A percentile compares a stretch with the other conserved stretches of the same genome.
phyloP scores from a whole-genome alignment of 2,888 invertebrate species.

The Diogma glabrata region DNA sequence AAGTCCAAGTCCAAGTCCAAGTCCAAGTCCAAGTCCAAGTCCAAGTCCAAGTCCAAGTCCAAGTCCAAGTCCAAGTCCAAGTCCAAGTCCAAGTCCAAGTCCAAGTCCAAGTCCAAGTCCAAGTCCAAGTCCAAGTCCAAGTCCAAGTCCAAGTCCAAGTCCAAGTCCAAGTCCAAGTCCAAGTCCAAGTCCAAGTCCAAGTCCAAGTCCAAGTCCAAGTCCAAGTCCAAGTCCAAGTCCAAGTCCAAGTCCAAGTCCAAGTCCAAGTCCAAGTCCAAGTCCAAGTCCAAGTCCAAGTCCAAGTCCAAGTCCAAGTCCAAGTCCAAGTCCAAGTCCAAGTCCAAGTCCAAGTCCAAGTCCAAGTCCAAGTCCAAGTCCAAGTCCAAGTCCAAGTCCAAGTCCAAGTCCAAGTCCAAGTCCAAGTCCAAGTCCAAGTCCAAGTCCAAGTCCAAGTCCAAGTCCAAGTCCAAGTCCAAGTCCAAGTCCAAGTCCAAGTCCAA shows the following conservation, averaged over 20 bases:
- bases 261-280: slow-evolving; percentile 12
- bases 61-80: slow-evolving; percentile 12
- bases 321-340: slow-evolving; percentile 12
- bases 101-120: slow-evolving; percentile 11
- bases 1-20: slow-evolving; percentile 13
- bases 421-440: slow-evolving; percentile 6
- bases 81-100: slow-evolving; percentile 12
- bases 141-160: slow-evolving; percentile 12
- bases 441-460: slow-evolving; percentile 11
- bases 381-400: slow-evolving; percentile 12
- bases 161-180: slow-evolving; percentile 12
- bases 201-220: slow-evolving; percentile 10
- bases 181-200: slow-evolving; percentile 12
- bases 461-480: slow-evolving; percentile 3
- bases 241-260: slow-evolving; percentile 12
- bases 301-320: slow-evolving; percentile 13
- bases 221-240: slow-evolving; percentile 3
- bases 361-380: slow-evolving; percentile 12
- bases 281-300: slow-evolving; percentile 12
- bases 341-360: slow-evolving; percentile 12
- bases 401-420: slow-evolving; percentile 10
- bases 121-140: slow-evolving; percentile 12
- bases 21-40: slow-evolving; percentile 12
- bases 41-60: slow-evolving; percentile 11
- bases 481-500: slow-evolving; percentile 13